Percentiles rank a stretch among this genome's conserved stretches.
These are phyloP conservation scores for Chrysolina oricalcia DNA, from an alignment of 2,888 invertebrate species.

Conservation along the genomic window DNA sequence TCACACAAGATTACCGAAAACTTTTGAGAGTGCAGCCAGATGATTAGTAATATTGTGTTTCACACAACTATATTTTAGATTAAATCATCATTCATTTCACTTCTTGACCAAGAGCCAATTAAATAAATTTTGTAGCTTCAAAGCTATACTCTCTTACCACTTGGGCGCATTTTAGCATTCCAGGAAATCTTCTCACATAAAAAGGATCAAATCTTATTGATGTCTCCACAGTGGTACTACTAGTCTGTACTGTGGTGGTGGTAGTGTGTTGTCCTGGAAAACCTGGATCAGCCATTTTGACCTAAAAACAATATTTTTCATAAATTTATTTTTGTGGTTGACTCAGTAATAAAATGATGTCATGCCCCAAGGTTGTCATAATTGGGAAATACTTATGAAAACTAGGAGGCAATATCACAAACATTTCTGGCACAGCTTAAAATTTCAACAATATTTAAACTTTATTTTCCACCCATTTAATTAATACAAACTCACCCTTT, in stretches of 20 bases:
- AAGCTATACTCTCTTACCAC: conserved; percentile 76
- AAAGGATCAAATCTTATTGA: conserved; percentile 82
- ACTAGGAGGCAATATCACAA: background rate
- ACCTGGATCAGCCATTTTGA: conserved; percentile 74
- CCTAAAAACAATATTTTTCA: conserved; percentile 40
- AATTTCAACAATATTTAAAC: background rate
- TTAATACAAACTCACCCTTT: background rate
- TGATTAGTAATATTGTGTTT: too few relatives aligned
- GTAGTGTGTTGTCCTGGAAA: conserved; percentile 83
- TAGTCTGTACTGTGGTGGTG: conserved; percentile 81
- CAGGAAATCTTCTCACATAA: conserved; percentile 82
- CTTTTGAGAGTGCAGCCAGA: too few relatives aligned
- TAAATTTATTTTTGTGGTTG: conserved; percentile 22
- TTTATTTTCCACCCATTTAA: background rate
- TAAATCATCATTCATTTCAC: too few relatives aligned
- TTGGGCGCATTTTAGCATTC: conserved; percentile 84
- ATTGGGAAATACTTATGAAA: background rate
- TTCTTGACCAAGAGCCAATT: too few relatives aligned
- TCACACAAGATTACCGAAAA: too few relatives aligned
- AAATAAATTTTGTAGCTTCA: background rate
- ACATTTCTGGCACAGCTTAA: background rate
- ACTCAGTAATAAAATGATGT: conserved; percentile 27
- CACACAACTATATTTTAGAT: too few relatives aligned
- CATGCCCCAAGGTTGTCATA: conserved; percentile 18
- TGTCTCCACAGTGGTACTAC: conserved; percentile 82